Evolutionary conservation across 1,140 invertebrate species (phyloP).

Genomic region (Caenorhabditis latens): DNA sequence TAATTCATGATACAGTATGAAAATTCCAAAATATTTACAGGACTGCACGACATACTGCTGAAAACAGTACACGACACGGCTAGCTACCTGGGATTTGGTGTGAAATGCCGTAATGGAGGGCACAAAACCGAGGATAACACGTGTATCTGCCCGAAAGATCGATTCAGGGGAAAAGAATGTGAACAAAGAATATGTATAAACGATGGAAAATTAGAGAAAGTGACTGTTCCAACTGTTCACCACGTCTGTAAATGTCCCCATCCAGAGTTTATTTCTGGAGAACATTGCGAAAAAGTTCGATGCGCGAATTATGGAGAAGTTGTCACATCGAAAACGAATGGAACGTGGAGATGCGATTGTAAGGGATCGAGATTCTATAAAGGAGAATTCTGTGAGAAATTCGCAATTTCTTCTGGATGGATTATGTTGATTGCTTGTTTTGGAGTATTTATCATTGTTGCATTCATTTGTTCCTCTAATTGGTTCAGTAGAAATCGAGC

Average conservation of each 20-base stretch:
- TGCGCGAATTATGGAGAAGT: conserved; percentile 29
- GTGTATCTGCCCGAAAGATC: conserved; percentile 40
- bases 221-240: not conserved
- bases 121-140: conserved; percentile 10
- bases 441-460: conserved; percentile 1
- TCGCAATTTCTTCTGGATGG: not conserved
- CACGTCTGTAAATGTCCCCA: conserved; percentile 42
- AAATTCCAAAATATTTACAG: conserved; percentile 14
- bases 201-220: conserved; percentile 20
- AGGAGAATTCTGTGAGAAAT: conserved; percentile 54
- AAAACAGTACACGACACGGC: conserved; percentile 36
- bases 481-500: conserved; percentile 41
- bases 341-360: conserved; percentile 56
- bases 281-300: conserved; percentile 43
- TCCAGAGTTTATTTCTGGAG: conserved; percentile 45
- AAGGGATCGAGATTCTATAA: conserved; percentile 31
- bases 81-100: conserved; percentile 6
- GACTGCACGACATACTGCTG: conserved; percentile 8
- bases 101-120: conserved; percentile 45
- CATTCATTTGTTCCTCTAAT: conserved; percentile 20
- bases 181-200: conserved; percentile 47
- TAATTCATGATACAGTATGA: too few species aligned
- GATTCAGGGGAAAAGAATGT: conserved; percentile 31
- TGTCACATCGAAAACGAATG: not conserved
- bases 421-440: not conserved